phyloP scores from a whole-genome alignment of 2,113 vertebrate genomes.

The Coryphaenoides rupestris region DNA sequence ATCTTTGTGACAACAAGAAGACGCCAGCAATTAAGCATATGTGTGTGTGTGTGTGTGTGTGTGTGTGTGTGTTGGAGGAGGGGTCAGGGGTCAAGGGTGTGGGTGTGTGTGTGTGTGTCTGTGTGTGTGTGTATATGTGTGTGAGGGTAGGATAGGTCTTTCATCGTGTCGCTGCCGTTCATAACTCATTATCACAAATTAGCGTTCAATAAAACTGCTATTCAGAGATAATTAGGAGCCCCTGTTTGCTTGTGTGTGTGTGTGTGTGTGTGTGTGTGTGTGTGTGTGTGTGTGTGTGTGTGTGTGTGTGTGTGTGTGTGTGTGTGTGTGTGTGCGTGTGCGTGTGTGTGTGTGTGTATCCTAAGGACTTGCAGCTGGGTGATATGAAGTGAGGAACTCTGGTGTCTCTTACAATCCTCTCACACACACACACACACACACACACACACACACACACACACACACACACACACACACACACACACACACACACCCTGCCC shows the following conservation, averaged over 20 bases:
- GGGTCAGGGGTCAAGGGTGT: constrained; percentile 22
- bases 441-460: too few relatives aligned
- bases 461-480: too few relatives aligned
- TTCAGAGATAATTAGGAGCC: constrained; percentile 86
- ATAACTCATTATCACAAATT: constrained; percentile 86
- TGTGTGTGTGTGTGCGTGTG: not conserved
- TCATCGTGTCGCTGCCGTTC: too few relatives aligned
- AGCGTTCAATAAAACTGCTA: constrained; percentile 84
- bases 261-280: too few relatives aligned
- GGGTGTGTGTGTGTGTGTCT: constrained; percentile 25
- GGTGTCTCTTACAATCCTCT: too few relatives aligned
- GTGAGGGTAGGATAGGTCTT: not conserved
- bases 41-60: too few relatives aligned
- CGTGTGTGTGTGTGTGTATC: constrained; percentile 1
- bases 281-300: too few relatives aligned
- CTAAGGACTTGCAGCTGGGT: not conserved
- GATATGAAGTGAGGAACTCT: too few relatives aligned
- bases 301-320: constrained; percentile 16
- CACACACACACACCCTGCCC: too few relatives aligned
- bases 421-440: too few relatives aligned
- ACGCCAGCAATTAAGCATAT: constrained; percentile 37
- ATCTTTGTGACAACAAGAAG: constrained; percentile 30
- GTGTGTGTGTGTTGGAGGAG: not conserved
- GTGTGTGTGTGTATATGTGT: not conserved
- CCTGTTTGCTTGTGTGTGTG: too few relatives aligned